Evolutionary conservation across 2,797 vertebrate genomes (phyloP), one percentile per base, ranked within the genome.

Genomic region (Brachymystax lenok): DNA sequence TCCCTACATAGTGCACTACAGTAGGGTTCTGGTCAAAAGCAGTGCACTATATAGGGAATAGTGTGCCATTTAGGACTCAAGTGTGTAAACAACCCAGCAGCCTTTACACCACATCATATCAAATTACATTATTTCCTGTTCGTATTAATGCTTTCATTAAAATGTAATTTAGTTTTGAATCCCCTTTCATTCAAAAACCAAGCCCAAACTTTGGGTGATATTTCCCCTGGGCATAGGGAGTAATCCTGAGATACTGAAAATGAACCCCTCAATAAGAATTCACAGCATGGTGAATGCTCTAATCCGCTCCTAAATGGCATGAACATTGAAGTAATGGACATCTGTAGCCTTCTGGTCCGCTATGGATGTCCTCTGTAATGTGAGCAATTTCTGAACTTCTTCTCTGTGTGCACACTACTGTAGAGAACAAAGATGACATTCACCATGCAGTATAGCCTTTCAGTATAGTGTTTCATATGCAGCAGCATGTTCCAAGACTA

Each of bases 401-500:
- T 76, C 83, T 80, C 70, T 74, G 56, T 81, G 40, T 76, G 77
- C 78, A 74, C 73, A 79, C 73, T 73, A 52, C 79, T 74, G 63
- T 1, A 46, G 71, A 80, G 81, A 88, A 91, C 89, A 91, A 91
- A 89, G 89, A 78, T 80, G 73, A 79, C 86, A 89, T 92, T 93
- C 84, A 91, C 64, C 73, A 56, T 16, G 76, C 80, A 74, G 70
- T 33, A 63, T 51, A 79, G 80, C 74, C 71, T 69, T 21, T 71
- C 73, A 74, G 79, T 82, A 85, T 83, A 74, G 79, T 82, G 86
- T 83, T 75, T 77, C 74, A 77, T 46, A 70, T 73, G 72, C 78
- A 69, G 67, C 78, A 69, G 67, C 67, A 16, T 74, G 70, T 75
- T 75, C 78, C 68, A 70, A 63, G 67, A 28, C 68, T 75, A 50